These are phyloP conservation scores for Cylloceria caligata DNA, from an alignment of 2,888 invertebrate genomes.

Conservation along the genomic window DNA sequence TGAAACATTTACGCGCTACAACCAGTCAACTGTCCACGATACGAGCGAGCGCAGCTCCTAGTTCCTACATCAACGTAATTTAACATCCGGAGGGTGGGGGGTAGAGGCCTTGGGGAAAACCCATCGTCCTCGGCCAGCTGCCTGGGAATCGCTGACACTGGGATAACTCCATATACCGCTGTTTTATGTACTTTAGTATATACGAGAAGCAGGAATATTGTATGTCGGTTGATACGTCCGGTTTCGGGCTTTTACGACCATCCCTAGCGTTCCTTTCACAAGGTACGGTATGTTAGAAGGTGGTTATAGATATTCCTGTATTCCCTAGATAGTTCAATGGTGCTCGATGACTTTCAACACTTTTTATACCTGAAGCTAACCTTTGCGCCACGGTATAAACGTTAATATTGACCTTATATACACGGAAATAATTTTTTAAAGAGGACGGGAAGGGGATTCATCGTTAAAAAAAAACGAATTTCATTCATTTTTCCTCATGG, in stretches of 20 bases:
- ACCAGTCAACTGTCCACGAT: not conserved
- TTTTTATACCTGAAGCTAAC: not conserved
- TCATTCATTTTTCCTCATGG: too few relatives aligned
- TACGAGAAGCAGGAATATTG: not conserved
- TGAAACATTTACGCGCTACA: not conserved
- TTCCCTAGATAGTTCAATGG: not conserved
- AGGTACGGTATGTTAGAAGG: too few relatives aligned
- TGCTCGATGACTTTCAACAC: not conserved
- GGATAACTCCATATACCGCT: not conserved
- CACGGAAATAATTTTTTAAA: not conserved
- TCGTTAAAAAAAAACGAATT: too few relatives aligned
- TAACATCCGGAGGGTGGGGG: not conserved
- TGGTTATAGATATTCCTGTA: not conserved
- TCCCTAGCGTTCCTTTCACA: too few relatives aligned
- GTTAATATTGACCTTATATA: not conserved
- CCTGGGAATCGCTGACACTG: constrained; percentile 48
- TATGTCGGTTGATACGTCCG: too few relatives aligned
- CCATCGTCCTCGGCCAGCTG: constrained; percentile 72
- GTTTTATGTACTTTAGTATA: constrained; percentile 1
- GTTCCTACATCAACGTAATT: constrained; percentile 29
- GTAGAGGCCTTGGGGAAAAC: constrained; percentile 72
- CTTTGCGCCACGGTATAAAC: not conserved
- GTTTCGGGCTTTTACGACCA: too few relatives aligned
- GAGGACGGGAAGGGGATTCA: too few relatives aligned
- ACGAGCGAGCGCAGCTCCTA: not conserved